Evolutionary conservation across 2,888 invertebrate species (phyloP).

Genomic region (Papilio demoleus): DNA sequence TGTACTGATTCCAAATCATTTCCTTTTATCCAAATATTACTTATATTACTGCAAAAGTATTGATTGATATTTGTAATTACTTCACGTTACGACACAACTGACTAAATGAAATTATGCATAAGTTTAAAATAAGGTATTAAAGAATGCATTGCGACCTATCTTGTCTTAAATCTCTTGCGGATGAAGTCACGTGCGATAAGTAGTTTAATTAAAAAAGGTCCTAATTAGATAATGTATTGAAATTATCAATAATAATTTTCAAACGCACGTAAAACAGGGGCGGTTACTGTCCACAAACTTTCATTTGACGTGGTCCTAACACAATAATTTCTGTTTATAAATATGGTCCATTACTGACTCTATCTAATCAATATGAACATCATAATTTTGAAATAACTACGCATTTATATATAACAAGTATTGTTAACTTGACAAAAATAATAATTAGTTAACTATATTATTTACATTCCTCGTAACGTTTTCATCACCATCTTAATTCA

Average conservation of each 20-base stretch:
- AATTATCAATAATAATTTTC: neutral
- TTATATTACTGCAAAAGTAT: neutral
- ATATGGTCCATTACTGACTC: too few species aligned
- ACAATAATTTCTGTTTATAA: too few species aligned
- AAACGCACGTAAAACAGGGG: neutral
- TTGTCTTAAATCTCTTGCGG: too few species aligned
- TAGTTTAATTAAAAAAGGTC: too few species aligned
- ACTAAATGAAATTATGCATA: too few species aligned
- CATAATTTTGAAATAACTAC: slow-evolving; percentile 5
- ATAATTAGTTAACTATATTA: slow-evolving; percentile 14
- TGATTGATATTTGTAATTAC: too few species aligned
- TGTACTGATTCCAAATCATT: slow-evolving; percentile 30
- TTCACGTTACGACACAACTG: too few species aligned
- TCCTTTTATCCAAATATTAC: slow-evolving; percentile 1
- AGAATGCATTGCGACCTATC: too few species aligned
- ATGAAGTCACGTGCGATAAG: too few species aligned
- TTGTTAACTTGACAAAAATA: slow-evolving; percentile 23
- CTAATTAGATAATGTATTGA: too few species aligned
- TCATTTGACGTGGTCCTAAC: neutral
- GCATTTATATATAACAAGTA: slow-evolving; percentile 18
- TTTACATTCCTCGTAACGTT: slow-evolving; percentile 4
- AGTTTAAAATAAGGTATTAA: too few species aligned
- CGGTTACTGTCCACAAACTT: neutral
- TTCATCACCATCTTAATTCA: slow-evolving; percentile 17
- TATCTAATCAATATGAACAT: neutral